Evolutionary conservation across 2,797 vertebrate genomes (phyloP).

Genomic region (Gambelia wislizenii): DNA sequence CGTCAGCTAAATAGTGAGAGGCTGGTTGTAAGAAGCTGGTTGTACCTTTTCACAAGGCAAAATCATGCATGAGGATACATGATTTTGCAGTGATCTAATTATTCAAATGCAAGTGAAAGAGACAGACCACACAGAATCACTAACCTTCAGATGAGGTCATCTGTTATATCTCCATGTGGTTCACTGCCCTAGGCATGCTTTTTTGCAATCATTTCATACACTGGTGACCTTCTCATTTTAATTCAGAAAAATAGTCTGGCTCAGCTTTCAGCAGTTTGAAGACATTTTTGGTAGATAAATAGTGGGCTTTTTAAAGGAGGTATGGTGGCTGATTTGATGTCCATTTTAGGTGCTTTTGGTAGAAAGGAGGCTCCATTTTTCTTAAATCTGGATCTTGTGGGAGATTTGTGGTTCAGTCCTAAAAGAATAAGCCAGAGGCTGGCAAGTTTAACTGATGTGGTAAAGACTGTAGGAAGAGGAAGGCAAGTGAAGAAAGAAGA

Average conservation of each 20-base stretch:
- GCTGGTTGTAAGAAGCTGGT: not conserved
- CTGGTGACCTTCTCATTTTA: not conserved
- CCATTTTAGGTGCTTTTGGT: not conserved
- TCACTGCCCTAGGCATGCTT: not conserved
- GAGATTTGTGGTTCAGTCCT: not conserved
- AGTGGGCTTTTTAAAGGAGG: not conserved
- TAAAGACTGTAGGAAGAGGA: not conserved
- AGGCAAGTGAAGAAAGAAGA: not conserved
- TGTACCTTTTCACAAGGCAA: not conserved
- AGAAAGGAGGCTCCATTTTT: not conserved
- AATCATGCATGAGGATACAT: not conserved
- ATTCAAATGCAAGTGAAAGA: not conserved
- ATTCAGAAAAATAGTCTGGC: not conserved
- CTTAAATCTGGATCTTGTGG: too few species aligned
- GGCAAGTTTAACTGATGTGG: not conserved
- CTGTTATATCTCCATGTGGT: not conserved
- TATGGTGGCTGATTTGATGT: not conserved
- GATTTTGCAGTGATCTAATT: not conserved
- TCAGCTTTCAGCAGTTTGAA: not conserved
- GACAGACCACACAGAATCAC: not conserved
- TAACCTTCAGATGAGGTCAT: not conserved
- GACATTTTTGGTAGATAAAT: not conserved
- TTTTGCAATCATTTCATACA: not conserved
- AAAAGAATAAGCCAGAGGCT: not conserved
- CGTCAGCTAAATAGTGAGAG: not conserved